Base-by-base conservation (phyloP, 2,113 vertebrate genomes). In the Thunnus maccoyii region DNA sequence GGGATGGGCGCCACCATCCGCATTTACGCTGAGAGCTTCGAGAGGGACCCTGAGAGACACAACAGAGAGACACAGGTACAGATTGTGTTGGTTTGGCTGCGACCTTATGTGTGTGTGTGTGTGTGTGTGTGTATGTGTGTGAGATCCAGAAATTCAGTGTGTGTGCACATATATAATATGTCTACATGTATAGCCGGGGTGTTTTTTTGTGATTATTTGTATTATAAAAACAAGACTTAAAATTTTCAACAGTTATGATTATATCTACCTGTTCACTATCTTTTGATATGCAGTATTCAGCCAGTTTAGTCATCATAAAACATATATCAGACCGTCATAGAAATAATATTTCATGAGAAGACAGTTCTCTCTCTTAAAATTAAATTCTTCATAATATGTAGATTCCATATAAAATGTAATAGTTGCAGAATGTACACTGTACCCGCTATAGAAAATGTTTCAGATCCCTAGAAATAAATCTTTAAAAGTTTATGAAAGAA, bases 1-100 rank as follows among this genome's bases (percentile, higher is more conserved):
- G 96, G 97, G 2, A 89, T 93, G 51, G 95, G 97, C 62, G 94
- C 97, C 86, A 98, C 96, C 62, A 88, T 99, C 81, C 95, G 98
- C 18, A 97, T 99, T 82, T 99, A 99, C 0, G 98, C 97, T 0
- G 98, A 99, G 93, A 97, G 96, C 93, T 98, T 97, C 0, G 98
- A 99, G 87, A 96, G 95, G 85, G 98, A 99, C 86, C 97, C 97
- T 0, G 96, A 96, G 79, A 96, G 96, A 48, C 97, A 98, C 60
- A 96, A 93, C 82, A 97, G 96, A 90, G 98, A 99, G 81, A 96
- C 98, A 25, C 98, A 99, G 97, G 98, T 95, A 88, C n/a, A 91
- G 94, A 89, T 4, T n/a, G 36, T 17, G 50, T 16, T 16, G 27
- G n/a, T 36, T 12, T 54, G 22, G 69, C 3, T 68, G 47, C 15